Conservation (phyloP, 2,797 vertebrate genomes). For the Sciurus carolinensis region DNA sequence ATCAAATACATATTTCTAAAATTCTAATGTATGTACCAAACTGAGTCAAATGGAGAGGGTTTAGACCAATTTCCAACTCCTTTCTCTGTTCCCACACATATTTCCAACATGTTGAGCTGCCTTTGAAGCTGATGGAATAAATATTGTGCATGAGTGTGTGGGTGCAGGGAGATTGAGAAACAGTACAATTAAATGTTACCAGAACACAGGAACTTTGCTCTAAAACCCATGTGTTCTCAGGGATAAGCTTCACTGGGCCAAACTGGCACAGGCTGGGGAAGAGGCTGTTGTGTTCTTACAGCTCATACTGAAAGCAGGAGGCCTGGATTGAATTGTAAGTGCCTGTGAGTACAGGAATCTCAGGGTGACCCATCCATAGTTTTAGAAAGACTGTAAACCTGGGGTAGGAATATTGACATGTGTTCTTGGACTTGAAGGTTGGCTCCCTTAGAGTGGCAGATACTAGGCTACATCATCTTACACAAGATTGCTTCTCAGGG, state of each 20-base stretch:
- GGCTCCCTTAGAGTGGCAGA: neutral
- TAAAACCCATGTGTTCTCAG: slow-evolving; percentile 49
- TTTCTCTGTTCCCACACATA: slow-evolving; percentile 47
- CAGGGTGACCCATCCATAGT: neutral
- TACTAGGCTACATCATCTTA: neutral
- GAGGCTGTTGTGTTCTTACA: neutral
- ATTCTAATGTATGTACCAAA: neutral
- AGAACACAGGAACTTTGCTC: slow-evolving; percentile 53
- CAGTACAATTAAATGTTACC: slow-evolving; percentile 74
- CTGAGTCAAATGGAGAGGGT: neutral
- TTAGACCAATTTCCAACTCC: slow-evolving; percentile 25
- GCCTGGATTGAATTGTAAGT: neutral
- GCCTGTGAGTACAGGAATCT: neutral
- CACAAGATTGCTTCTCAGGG: neutral
- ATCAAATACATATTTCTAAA: slow-evolving; percentile 30
- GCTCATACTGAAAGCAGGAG: neutral
- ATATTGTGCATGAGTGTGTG: slow-evolving; percentile 55
- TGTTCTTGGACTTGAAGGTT: neutral
- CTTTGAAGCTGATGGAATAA: slow-evolving; percentile 73
- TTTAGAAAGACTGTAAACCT: neutral
- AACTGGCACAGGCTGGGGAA: neutral
- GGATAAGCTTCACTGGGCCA: slow-evolving; percentile 40
- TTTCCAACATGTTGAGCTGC: slow-evolving; percentile 64
- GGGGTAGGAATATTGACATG: neutral
- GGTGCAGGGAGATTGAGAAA: slow-evolving; percentile 37